Evolutionary conservation across 2,888 invertebrate genomes (phyloP), one percentile per base, ranked within the genome.

Genomic region (Parapristionchus giblindavisi): DNA sequence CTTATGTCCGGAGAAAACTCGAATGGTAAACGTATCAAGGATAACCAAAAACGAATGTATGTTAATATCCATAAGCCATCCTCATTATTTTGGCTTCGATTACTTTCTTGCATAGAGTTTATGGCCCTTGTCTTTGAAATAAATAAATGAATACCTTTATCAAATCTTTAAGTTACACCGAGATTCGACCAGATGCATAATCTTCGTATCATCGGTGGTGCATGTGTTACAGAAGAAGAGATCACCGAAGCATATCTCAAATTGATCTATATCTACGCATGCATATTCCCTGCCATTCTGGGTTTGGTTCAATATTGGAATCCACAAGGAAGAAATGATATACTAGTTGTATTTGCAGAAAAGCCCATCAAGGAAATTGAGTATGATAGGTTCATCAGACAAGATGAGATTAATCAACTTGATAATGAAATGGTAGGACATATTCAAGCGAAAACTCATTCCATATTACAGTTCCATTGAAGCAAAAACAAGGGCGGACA

Each of bases 241-340:
- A 29, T 71, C 29, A 40, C 38, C 8, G 70, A 71, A 21, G 56
- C 56, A 2, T 71, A 71, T 24, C 56, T 71, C 38, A 71, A 71
- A 24, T 40, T 71, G 24, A 54, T 71, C 29, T 56, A 71, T 40
- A 71, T 71, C 56, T 71, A 71, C 24, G 36, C 70, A 2, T 71
- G 56, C 56, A 71, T 71, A 21, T 71, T 71, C 40, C 54, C 70
- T 3, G 29, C 32, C 11, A 71, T 56, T 48, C 70, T 40, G 3
- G 56, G 54, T 71, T 5, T 27, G 8, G 6, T 14, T 32, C n/a
- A 3, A 29, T 43, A 51, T 29, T 5, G n/a, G 4, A 51, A 51
- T 32, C 6, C 51, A 3, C n/a, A 48, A n/a, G n/a, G n/a, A n/a
- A n/a, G n/a, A n/a, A n/a, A n/a, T 36, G 21, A 32, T 2, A 34